Evolutionary conservation across 2,797 vertebrate genomes (phyloP).

Genomic region (Tokudaia muenninki): DNA sequence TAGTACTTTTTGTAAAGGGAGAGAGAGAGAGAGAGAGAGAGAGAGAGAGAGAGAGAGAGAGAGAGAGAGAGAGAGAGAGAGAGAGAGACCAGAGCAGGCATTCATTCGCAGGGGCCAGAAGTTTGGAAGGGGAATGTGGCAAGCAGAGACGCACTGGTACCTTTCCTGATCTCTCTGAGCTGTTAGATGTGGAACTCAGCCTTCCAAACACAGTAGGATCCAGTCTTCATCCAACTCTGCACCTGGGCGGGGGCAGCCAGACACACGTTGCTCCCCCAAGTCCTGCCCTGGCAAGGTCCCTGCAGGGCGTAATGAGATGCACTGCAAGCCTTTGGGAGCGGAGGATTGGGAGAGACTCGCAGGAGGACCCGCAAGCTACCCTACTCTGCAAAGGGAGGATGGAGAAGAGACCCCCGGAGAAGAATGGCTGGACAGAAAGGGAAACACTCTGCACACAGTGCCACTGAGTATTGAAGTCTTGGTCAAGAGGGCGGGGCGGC

Average conservation of each 20-base stretch:
- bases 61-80: neutral
- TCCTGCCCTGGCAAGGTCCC: neutral
- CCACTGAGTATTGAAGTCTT: neutral
- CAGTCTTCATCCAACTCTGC: neutral
- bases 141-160: slow-evolving; percentile 41
- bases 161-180: slow-evolving; percentile 66
- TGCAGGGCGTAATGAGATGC: neutral
- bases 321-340: neutral
- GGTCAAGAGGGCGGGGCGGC: slow-evolving; percentile 58
- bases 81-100: neutral
- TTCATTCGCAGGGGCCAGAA: neutral
- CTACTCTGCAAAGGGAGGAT: neutral
- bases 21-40: neutral
- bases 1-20: slow-evolving; percentile 1
- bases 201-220: neutral
- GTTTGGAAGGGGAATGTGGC: neutral
- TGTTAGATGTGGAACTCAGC: neutral
- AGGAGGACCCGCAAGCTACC: neutral
- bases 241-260: neutral
- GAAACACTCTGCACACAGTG: neutral
- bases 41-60: neutral
- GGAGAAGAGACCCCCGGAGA: neutral
- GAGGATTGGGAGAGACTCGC: neutral
- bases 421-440: slow-evolving; percentile 29
- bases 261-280: neutral